Percentiles rank a stretch among this genome's conserved stretches.
Evolutionary conservation across 2,797 vertebrate genomes (phyloP).

Genomic region (Onychomys leucogaster): DNA sequence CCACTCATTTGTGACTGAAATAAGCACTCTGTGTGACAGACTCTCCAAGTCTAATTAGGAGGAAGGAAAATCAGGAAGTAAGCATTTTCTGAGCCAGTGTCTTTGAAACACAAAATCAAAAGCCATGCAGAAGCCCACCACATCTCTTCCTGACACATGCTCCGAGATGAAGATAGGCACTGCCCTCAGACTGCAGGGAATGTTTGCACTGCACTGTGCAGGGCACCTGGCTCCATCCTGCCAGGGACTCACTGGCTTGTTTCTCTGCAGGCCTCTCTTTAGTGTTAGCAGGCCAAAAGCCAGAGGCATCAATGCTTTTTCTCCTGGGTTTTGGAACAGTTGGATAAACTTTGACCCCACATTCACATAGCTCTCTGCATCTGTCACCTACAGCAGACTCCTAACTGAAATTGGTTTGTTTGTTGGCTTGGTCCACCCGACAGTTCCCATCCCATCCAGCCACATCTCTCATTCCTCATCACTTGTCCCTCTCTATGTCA

Average conservation of each 20-base stretch:
- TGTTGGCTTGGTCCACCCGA: neutral
- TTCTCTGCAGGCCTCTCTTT: neutral
- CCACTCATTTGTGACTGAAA: constrained; percentile 16
- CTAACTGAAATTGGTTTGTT: neutral
- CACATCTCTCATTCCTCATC: fast-evolving
- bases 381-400: neutral
- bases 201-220: fast-evolving
- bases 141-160: neutral
- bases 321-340: neutral
- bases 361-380: fast-evolving
- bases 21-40: neutral
- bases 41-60: neutral
- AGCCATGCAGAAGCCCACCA: neutral
- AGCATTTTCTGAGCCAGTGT: neutral
- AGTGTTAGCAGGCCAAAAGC: neutral
- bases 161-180: neutral
- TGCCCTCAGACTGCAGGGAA: neutral
- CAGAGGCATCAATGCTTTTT: fast-evolving
- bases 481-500: neutral
- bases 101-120: constrained; percentile 32
- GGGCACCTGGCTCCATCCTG: neutral
- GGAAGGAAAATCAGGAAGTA: neutral
- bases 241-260: fast-evolving
- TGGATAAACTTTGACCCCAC: fast-evolving
- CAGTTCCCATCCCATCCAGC: fast-evolving